Evolutionary conservation across 2,888 invertebrate species (phyloP).

Genomic region (Alloplasta piceator): DNA sequence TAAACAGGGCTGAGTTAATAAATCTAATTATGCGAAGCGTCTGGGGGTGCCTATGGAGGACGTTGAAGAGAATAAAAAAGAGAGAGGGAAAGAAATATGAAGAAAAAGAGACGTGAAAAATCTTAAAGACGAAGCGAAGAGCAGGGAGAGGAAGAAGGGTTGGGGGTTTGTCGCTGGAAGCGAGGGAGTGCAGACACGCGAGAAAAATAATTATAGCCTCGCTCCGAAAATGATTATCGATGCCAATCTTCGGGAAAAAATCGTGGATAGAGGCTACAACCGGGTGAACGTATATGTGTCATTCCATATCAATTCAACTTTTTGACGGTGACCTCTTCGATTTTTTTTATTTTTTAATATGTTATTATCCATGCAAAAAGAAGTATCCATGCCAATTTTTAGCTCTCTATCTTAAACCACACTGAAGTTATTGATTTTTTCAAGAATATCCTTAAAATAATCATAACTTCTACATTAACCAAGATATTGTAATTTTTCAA

Average conservation of each 20-base stretch:
- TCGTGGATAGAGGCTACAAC: not conserved
- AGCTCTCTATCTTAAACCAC: no score
- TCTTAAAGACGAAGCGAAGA: conserved; percentile 42
- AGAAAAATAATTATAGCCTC: conserved; percentile 74
- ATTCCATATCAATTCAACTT: no score
- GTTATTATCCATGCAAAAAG: no score
- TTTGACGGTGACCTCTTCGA: no score
- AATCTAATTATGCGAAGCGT: conserved; percentile 76
- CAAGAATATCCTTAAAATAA: no score
- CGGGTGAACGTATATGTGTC: not conserved
- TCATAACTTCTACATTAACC: no score
- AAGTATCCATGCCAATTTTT: no score
- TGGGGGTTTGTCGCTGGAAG: conserved; percentile 3
- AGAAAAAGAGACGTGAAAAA: not conserved
- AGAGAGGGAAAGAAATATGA: conserved; percentile 11
- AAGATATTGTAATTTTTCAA: no score
- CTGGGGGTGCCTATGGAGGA: conserved; percentile 38
- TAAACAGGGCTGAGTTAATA: conserved; percentile 78
- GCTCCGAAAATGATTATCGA: conserved; percentile 66
- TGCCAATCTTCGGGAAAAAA: conserved; percentile 63
- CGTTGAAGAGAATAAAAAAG: conserved; percentile 27
- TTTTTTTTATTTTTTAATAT: no score
- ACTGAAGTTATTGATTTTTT: no score
- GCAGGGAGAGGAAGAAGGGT: conserved; percentile 14
- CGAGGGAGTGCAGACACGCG: conserved; percentile 47